phyloP scores from a whole-genome alignment of 2,113 vertebrate genomes.

The Poeciliopsis retropinna region DNA sequence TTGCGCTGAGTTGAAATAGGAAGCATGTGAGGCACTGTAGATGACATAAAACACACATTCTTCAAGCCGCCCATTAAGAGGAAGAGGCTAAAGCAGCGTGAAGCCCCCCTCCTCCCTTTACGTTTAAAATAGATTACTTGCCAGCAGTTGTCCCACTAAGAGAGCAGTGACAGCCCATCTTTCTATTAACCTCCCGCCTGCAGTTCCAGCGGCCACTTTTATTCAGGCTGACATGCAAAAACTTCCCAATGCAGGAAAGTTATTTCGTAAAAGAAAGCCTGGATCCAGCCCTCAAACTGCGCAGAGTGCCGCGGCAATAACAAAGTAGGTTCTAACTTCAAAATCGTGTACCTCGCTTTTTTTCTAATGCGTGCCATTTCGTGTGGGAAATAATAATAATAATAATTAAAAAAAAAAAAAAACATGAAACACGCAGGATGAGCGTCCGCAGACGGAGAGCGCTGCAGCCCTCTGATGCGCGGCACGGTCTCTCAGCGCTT shows the following conservation, averaged over 20 bases:
- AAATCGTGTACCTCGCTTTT: background rate
- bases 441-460: conserved; percentile 68
- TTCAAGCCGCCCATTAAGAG: conserved; percentile 83
- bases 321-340: conserved; percentile 18
- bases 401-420: too few species aligned
- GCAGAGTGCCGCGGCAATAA: background rate
- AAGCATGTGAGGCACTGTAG: conserved; percentile 87
- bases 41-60: conserved; percentile 94
- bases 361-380: background rate
- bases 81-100: conserved; percentile 90
- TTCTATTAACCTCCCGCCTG: conserved; percentile 62
- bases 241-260: conserved; percentile 81
- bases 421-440: conserved; percentile 55
- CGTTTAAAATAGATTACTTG: conserved; percentile 84
- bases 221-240: conserved; percentile 72
- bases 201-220: conserved; percentile 61
- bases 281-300: conserved; percentile 16
- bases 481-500: conserved; percentile 56
- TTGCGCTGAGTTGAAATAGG: conserved; percentile 88
- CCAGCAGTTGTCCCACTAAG: conserved; percentile 86
- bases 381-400: conserved; percentile 18
- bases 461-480: conserved; percentile 73
- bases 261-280: conserved; percentile 21
- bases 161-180: conserved; percentile 83
- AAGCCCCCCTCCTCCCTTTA: conserved; percentile 78